Evolutionary conservation across 2,888 invertebrate species (phyloP), one percentile per base, ranked within the genome.

Genomic region (Philereme vetulata): DNA sequence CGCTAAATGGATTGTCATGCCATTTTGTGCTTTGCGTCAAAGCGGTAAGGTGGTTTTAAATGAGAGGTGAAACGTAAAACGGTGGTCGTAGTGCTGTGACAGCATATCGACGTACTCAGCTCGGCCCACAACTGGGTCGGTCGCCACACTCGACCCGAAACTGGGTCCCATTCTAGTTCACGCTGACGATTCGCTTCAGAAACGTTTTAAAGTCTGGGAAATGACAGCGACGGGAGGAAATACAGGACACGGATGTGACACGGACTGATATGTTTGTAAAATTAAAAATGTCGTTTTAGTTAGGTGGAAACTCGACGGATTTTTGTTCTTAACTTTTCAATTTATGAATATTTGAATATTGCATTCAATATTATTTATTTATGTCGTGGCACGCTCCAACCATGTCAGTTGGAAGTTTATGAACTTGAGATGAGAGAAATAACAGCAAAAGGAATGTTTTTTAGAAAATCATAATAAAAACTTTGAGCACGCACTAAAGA

Each of bases 51-150:
- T 65, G 49, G 21, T 60, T 67, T 64, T 65, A 60, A 56, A 49
- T 53, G 65, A 55, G 65, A 70, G 65, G 71, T 66, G 67, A 64
- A 68, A 72, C 63, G 68, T 70, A 67, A 67, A 70, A 66, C 52
- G 38, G 32, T 35, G n/a, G 55, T 53, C 68, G 65, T 72, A 67
- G 71, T 75, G 80, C 77, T 76, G 79, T 77, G 76, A 78, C 80
- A 81, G 79, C 78, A 76, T 81, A 84, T 86, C 81, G 86, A 84
- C 82, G 76, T 77, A 61, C 67, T 64, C 64, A 59, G 53, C 53
- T 46, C 75, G 71, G 74, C 74, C 73, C 60, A 73, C 79, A 85
- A 85, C 84, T 87, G 75, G 86, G 88, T 88, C 88, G 88, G 81
- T 78, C 77, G 74, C 70, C 71, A 72, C 79, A 82, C 87, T 88